phyloP scores from a whole-genome alignment of 2,113 vertebrate genomes.

The Hypomesus transpacificus region DNA sequence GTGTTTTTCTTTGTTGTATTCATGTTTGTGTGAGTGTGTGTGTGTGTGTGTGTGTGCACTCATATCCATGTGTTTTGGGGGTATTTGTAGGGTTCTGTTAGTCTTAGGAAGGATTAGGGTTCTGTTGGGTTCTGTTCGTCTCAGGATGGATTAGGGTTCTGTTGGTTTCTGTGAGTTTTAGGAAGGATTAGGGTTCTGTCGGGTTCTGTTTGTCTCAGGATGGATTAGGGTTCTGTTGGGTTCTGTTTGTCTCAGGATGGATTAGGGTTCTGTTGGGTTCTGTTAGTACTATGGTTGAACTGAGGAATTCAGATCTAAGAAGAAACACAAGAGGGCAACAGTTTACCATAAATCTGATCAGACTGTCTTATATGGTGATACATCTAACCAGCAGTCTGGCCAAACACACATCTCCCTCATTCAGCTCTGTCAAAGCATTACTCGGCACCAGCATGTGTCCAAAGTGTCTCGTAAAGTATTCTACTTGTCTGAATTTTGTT shows the following conservation, averaged over 20 bases:
- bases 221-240: too few relatives aligned
- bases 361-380: constrained; percentile 13
- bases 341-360: constrained; percentile 60
- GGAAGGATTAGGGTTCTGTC: too few relatives aligned
- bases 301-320: constrained; percentile 34
- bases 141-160: too few relatives aligned
- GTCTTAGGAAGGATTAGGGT: not conserved
- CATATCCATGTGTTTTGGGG: too few relatives aligned
- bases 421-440: too few relatives aligned
- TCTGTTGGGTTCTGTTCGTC: too few relatives aligned
- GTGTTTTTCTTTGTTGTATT: constrained; percentile 14
- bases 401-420: constrained; percentile 30
- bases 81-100: not conserved
- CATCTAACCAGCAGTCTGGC: constrained; percentile 19
- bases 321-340: constrained; percentile 75
- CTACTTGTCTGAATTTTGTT: constrained; percentile 8
- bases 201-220: not conserved
- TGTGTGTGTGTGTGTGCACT: not conserved
- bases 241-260: too few relatives aligned
- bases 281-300: constrained; percentile 10
- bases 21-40: constrained; percentile 11
- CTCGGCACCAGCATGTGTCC: too few relatives aligned
- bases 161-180: too few relatives aligned
- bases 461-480: constrained; percentile 47
- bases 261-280: too few relatives aligned